phyloP scores from a whole-genome alignment of 2,113 vertebrate genomes.

The Callionymus lyra region DNA sequence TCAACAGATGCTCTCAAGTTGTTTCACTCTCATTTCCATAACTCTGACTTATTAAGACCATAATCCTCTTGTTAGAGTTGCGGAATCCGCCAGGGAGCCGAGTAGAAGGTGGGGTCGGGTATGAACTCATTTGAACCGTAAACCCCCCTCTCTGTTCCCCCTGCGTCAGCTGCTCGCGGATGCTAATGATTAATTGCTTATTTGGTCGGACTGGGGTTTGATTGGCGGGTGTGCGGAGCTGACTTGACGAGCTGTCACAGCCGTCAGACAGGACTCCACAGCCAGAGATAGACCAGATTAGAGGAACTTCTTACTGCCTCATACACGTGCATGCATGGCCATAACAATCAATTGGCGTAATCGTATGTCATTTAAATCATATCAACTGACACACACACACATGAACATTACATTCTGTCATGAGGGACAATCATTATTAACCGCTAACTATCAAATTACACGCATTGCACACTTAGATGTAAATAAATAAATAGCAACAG shows the following conservation, averaged over 20 bases:
- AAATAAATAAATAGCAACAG: constrained; percentile 11
- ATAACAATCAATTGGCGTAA: constrained; percentile 9
- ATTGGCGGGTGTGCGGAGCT: constrained; percentile 43
- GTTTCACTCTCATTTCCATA: constrained; percentile 53
- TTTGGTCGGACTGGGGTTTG: constrained; percentile 42
- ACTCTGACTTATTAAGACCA: constrained; percentile 55
- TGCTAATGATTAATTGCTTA: constrained; percentile 60
- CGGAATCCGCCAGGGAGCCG: constrained; percentile 31
- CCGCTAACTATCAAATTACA: constrained; percentile 37
- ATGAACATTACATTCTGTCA: constrained; percentile 46
- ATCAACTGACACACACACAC: background rate
- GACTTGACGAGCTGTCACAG: constrained; percentile 54
- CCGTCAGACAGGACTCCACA: constrained; percentile 37
- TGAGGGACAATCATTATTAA: constrained; percentile 41
- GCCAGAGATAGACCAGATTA: background rate
- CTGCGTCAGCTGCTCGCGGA: constrained; percentile 30
- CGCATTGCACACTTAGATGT: constrained; percentile 19
- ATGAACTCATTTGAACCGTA: constrained; percentile 39
- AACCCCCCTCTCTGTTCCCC: constrained; percentile 1
- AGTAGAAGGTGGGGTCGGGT: constrained; percentile 7
- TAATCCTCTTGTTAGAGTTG: constrained; percentile 51
- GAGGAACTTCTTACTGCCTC: constrained; percentile 20
- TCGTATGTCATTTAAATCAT: background rate
- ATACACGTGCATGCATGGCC: background rate
- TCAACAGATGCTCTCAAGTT: constrained; percentile 48